Conservation (phyloP, 2,888 invertebrate genomes). For the Metellina segmentata region DNA sequence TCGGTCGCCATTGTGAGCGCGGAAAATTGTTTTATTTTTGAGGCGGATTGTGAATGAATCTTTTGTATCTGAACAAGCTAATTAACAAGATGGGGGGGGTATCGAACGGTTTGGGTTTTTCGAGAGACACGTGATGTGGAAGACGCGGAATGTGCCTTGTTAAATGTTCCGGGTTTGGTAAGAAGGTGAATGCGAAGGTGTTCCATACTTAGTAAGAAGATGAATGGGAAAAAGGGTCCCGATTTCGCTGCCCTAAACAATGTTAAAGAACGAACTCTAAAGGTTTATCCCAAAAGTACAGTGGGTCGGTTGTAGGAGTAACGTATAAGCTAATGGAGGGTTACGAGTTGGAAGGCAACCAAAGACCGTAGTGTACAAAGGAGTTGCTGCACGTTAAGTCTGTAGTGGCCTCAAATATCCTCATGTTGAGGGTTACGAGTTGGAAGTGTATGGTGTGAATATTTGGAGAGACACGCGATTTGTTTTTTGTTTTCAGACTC, state of each 20-base stretch:
- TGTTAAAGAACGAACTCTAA: neutral
- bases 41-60: neutral
- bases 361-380: too few species aligned
- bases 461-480: too few species aligned
- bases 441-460: too few species aligned
- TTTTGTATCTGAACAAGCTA: slow-evolving; percentile 23
- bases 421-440: too few species aligned
- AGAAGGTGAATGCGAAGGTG: neutral
- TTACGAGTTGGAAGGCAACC: too few species aligned
- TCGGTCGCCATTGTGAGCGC: neutral
- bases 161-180: neutral
- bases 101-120: neutral
- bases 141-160: neutral
- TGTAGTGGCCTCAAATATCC: too few species aligned
- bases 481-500: too few species aligned
- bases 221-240: neutral
- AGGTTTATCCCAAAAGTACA: too few species aligned
- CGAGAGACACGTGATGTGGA: neutral
- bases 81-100: neutral
- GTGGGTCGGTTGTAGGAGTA: too few species aligned
- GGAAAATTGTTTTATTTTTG: slow-evolving; percentile 55
- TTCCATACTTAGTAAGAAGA: too few species aligned
- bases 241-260: neutral
- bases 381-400: too few species aligned
- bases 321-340: too few species aligned